phyloP scores from a whole-genome alignment of 2,113 vertebrate genomes.

The Monarcha castaneiventris region DNA sequence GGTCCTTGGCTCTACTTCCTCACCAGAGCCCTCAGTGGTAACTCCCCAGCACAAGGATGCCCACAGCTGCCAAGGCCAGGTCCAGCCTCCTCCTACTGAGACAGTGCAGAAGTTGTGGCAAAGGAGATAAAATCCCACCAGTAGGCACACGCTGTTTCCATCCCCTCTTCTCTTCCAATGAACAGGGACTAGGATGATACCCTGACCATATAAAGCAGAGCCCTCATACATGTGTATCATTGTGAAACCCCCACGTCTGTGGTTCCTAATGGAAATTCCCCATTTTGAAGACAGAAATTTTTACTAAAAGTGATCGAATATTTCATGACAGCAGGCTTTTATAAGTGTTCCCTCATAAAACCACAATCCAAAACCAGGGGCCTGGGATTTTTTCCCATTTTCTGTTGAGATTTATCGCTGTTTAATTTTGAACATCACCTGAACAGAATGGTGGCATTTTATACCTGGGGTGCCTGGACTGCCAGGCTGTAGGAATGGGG shows the following conservation, averaged over 20 bases:
- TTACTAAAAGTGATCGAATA: neutral
- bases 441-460: neutral
- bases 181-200: neutral
- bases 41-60: neutral
- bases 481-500: neutral
- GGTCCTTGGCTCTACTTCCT: neutral
- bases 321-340: neutral
- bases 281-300: neutral
- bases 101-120: neutral
- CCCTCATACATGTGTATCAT: neutral
- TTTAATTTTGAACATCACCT: neutral
- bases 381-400: neutral
- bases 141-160: neutral
- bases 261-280: constrained; percentile 5
- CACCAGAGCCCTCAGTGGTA: neutral
- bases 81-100: rapidly evolving
- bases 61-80: neutral
- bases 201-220: neutral
- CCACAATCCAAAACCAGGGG: neutral
- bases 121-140: neutral
- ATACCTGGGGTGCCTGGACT: neutral
- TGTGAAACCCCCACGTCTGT: neutral
- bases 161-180: neutral
- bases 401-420: neutral
- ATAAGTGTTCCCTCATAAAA: neutral